phyloP scores from a whole-genome alignment of 2,888 invertebrate genomes.

The Tupiocoris notatus region DNA sequence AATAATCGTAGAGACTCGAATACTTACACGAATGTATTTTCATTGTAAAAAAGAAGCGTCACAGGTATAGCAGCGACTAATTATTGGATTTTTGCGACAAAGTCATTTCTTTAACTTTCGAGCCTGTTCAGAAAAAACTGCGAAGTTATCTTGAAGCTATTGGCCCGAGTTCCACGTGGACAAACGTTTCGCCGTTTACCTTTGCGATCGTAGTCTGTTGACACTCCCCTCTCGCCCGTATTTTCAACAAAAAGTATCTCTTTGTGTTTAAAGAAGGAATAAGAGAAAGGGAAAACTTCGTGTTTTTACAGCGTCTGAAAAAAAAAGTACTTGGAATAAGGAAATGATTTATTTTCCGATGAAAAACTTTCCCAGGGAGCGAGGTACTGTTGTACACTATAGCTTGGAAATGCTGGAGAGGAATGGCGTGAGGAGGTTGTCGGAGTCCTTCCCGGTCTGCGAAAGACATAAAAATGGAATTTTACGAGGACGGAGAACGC shows the following conservation, averaged over 20 bases:
- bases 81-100: too few species aligned
- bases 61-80: too few species aligned
- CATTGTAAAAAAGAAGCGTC: too few species aligned
- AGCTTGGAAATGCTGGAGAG: neutral
- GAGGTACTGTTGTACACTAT: neutral
- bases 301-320: neutral
- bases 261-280: neutral
- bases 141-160: too few species aligned
- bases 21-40: too few species aligned
- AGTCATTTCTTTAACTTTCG: too few species aligned
- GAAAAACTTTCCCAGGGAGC: slow-evolving; percentile 1
- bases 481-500: neutral
- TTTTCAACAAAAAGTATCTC: neutral
- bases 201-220: neutral
- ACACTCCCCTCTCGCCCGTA: neutral
- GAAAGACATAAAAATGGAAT: slow-evolving; percentile 24
- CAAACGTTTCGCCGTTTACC: neutral
- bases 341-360: slow-evolving; percentile 18
- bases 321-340: neutral
- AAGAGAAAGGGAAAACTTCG: neutral
- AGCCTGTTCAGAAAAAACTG: too few species aligned
- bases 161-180: neutral
- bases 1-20: too few species aligned
- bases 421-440: neutral
- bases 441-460: neutral